Conservation (phyloP, 2,113 vertebrate species). For the Paramormyrops kingsleyae region DNA sequence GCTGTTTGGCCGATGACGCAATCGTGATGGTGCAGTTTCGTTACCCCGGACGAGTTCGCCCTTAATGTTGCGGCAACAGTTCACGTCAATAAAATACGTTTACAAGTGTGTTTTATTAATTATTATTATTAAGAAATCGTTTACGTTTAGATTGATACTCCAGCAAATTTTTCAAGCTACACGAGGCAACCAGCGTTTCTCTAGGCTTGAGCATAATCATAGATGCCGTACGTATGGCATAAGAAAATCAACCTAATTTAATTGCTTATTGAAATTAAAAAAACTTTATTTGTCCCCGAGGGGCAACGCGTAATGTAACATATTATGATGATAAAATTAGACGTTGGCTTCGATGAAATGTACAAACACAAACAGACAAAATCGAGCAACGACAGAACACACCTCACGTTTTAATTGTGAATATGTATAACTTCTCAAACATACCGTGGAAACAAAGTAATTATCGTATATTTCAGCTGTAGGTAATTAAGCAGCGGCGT, state of each 20-base stretch:
- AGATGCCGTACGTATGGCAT: background rate
- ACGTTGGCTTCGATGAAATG: background rate
- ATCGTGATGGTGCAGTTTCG: background rate
- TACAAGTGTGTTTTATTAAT: background rate
- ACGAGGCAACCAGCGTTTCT: background rate
- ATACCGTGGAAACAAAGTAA: background rate
- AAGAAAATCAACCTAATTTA: constrained; percentile 23
- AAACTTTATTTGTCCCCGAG: too few relatives aligned
- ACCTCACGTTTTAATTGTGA: background rate
- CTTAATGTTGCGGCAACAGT: background rate
- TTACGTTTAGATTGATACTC: background rate
- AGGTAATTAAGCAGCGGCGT: background rate
- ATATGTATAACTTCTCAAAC: background rate
- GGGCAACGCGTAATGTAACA: background rate
- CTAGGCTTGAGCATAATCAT: background rate
- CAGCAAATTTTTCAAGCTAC: constrained; percentile 7
- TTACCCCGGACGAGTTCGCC: background rate
- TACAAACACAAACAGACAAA: background rate
- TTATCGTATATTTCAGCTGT: background rate
- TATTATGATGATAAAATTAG: background rate
- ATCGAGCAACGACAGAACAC: background rate
- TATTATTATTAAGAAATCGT: background rate
- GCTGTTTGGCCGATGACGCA: too few relatives aligned
- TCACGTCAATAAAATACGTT: background rate
- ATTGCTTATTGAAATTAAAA: background rate